A percentile compares a stretch with the other conserved stretches of the same genome.
Conservation (phyloP, 2,797 vertebrate genomes). For the Ibycter americanus region DNA sequence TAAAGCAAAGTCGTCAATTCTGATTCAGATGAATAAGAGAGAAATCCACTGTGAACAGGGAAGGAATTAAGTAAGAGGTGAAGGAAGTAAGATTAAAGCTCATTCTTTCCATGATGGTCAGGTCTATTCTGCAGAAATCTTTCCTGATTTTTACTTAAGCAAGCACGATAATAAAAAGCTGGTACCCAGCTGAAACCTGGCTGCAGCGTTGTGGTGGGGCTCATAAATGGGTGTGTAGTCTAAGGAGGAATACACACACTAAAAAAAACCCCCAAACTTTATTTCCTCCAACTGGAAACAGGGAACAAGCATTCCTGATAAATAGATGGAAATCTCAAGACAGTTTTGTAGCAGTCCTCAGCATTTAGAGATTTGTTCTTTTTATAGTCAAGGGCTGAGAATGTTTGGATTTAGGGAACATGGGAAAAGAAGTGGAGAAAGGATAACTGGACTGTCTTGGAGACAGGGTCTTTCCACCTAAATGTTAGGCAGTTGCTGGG, state of each 20-base stretch:
- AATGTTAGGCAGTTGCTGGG: background rate
- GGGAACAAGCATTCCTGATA: background rate
- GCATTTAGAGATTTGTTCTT: background rate
- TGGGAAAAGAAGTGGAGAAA: background rate
- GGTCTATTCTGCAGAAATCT: background rate
- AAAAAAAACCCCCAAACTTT: accelerated
- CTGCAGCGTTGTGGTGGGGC: background rate
- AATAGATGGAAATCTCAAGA: background rate
- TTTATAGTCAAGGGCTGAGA: background rate
- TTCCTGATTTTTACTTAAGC: background rate
- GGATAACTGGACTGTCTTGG: background rate
- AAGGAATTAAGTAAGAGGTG: slow-evolving; percentile 9
- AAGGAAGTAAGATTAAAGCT: slow-evolving; percentile 55
- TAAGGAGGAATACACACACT: background rate
- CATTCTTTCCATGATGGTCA: slow-evolving; percentile 18
- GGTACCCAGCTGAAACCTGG: background rate
- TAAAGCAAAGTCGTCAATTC: background rate
- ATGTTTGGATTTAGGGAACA: background rate
- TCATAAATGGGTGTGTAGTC: accelerated
- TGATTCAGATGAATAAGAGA: background rate
- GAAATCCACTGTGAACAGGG: slow-evolving; percentile 6
- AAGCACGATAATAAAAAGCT: background rate
- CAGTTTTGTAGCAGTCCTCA: background rate
- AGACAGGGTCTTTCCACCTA: background rate
- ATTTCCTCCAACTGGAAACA: background rate